phyloP scores from a whole-genome alignment of 2,797 vertebrate genomes.

The Mareca penelope region DNA sequence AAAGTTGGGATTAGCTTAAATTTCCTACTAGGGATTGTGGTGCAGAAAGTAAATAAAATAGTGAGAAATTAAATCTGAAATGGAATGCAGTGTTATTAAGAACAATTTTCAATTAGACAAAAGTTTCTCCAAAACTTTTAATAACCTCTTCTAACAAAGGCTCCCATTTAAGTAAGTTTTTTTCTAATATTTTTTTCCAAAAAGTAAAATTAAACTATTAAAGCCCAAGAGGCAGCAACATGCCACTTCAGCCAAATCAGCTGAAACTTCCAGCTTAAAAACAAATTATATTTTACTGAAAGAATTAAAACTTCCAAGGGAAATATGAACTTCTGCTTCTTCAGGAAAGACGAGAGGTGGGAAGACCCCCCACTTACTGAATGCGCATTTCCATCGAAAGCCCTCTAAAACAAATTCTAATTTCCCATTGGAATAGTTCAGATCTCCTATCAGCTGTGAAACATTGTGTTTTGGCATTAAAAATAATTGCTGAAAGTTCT shows the following conservation, averaged over 20 bases:
- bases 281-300: not conserved
- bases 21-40: not conserved
- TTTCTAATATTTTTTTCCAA: not conserved
- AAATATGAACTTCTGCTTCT: not conserved
- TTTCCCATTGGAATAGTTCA: not conserved
- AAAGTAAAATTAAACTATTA: not conserved
- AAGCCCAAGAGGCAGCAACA: not conserved
- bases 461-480: not conserved
- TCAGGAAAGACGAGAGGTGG: not conserved
- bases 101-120: not conserved
- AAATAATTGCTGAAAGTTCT: not conserved
- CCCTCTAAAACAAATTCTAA: not conserved
- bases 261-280: not conserved
- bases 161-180: not conserved
- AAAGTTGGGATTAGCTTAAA: not conserved
- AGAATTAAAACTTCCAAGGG: slow-evolving; percentile 1
- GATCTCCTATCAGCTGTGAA: not conserved
- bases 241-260: not conserved
- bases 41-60: not conserved
- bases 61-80: not conserved
- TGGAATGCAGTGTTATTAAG: not conserved
- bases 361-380: not conserved
- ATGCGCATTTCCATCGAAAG: not conserved
- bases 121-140: not conserved
- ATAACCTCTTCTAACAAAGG: not conserved